Conservation (phyloP, 1,140 invertebrate species). For the Papilio polytes region DNA sequence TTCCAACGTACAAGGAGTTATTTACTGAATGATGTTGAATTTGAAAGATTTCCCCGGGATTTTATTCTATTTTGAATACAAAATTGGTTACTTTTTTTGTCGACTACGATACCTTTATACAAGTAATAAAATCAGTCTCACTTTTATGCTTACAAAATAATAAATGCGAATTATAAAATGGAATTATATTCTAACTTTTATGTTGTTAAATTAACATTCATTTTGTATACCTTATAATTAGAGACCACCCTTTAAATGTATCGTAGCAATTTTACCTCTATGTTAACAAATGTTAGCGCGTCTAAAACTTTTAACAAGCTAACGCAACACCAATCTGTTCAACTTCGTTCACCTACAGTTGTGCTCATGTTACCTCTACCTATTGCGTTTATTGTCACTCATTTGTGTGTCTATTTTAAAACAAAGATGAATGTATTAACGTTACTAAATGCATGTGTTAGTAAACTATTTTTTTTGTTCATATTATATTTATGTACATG, state of each 20-base stretch:
- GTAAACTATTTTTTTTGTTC: too few relatives aligned
- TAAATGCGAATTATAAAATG: too few relatives aligned
- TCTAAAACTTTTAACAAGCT: constrained; percentile 46
- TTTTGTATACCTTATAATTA: not conserved
- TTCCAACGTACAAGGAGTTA: not conserved
- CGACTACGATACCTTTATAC: too few relatives aligned
- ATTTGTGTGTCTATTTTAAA: not conserved
- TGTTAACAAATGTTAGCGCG: constrained; percentile 31
- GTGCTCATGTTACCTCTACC: not conserved
- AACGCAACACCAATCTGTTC: constrained; percentile 4
- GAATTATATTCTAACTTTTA: not conserved
- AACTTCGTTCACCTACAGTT: constrained; percentile 2
- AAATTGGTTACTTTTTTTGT: too few relatives aligned
- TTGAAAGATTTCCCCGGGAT: not conserved
- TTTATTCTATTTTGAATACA: not conserved
- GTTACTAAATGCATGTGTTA: too few relatives aligned
- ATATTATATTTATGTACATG: too few relatives aligned
- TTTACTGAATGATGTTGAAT: not conserved
- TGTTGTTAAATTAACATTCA: not conserved
- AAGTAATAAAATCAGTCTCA: too few relatives aligned
- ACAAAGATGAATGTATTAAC: too few relatives aligned
- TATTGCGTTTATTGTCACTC: not conserved
- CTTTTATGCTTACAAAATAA: too few relatives aligned
- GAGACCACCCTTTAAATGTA: not conserved
- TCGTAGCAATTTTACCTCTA: not conserved